Percentiles rank a stretch among this genome's conserved stretches.
These are phyloP conservation scores for Acrocephalus scirpaceus DNA, from an alignment of 2,797 vertebrate genomes.

Conservation along the genomic window DNA sequence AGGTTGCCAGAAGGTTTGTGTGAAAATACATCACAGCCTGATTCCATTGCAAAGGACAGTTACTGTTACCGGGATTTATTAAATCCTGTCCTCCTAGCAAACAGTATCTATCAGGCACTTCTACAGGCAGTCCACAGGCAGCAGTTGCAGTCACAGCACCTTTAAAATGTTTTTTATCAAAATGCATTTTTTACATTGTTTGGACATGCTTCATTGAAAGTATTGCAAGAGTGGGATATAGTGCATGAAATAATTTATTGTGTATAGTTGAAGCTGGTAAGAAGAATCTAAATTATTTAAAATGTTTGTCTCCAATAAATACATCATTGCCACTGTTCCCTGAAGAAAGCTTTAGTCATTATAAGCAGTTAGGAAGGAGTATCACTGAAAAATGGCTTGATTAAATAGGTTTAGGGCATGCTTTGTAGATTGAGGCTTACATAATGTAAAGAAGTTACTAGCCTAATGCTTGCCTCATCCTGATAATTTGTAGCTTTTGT, in stretches of 20 bases:
- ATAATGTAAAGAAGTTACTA: neutral
- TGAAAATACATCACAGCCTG: neutral
- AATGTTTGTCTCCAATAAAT: neutral
- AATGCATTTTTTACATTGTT: neutral
- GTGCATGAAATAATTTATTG: neutral
- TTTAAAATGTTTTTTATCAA: neutral
- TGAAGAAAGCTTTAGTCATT: neutral
- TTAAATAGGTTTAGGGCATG: neutral
- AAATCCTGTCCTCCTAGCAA: neutral
- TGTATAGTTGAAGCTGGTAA: neutral
- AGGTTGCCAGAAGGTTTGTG: conserved; percentile 16
- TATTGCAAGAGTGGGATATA: neutral
- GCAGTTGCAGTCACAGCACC: neutral
- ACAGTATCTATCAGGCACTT: neutral
- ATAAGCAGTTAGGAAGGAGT: neutral
- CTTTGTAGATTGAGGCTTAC: neutral
- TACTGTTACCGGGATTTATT: neutral
- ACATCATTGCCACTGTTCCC: neutral
- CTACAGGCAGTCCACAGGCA: neutral
- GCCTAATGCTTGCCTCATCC: neutral
- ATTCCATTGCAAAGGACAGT: neutral
- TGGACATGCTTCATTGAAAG: neutral
- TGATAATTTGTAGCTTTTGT: neutral
- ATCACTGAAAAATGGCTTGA: neutral
- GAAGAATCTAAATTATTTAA: neutral